Conservation (phyloP, 2,888 invertebrate genomes). For the Cephus spinipes region DNA sequence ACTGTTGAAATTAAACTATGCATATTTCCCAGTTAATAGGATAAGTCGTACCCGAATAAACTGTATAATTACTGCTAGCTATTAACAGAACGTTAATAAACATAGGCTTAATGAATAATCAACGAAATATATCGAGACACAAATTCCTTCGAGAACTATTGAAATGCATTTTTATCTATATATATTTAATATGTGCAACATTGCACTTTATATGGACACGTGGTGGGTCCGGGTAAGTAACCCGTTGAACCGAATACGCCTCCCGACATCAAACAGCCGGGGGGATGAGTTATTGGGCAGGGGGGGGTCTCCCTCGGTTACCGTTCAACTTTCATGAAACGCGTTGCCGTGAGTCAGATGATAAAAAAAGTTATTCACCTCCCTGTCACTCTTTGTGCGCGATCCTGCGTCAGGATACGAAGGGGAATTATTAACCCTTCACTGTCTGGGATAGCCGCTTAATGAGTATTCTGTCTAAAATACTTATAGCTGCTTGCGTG, state of each 20-base stretch:
- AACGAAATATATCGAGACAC: neutral
- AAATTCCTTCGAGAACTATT: neutral
- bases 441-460: neutral
- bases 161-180: neutral
- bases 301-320: neutral
- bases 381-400: neutral
- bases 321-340: conserved; percentile 6
- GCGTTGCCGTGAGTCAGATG: neutral
- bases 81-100: neutral
- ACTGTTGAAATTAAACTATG: neutral
- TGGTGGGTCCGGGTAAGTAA: neutral
- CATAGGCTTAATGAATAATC: neutral
- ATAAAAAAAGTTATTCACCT: conserved; percentile 6
- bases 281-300: neutral
- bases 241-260: neutral
- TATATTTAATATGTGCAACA: neutral
- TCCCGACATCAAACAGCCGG: neutral
- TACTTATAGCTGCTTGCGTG: neutral
- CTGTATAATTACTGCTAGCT: neutral
- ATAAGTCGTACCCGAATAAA: neutral
- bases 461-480: neutral
- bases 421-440: neutral
- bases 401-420: neutral
- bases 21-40: neutral
- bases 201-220: neutral